Evolutionary conservation across 1,140 invertebrate species (phyloP).

Genomic region (Platyscapa corneri): DNA sequence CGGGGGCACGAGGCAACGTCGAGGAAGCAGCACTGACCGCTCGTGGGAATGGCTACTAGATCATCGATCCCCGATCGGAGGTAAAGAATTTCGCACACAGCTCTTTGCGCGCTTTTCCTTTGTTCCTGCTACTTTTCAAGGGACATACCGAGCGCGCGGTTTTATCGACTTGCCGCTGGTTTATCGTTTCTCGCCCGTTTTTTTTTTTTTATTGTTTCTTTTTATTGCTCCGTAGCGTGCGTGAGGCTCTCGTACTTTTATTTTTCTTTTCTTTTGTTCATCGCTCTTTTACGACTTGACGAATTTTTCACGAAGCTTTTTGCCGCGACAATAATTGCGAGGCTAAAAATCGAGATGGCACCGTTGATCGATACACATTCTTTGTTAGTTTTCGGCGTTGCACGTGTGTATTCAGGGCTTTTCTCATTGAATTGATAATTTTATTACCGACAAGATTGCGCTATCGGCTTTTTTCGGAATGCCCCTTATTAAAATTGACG

Average conservation of each 20-base stretch:
- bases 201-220: neutral
- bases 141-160: neutral
- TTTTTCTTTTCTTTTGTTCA: neutral
- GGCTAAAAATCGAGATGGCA: neutral
- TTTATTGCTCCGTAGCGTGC: neutral
- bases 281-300: slow-evolving; percentile 11
- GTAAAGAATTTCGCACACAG: neutral
- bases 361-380: neutral
- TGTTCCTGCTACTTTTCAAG: neutral
- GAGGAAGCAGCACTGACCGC: too few species aligned
- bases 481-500: neutral
- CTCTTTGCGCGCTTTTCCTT: neutral
- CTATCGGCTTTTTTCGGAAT: neutral
- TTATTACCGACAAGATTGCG: neutral
- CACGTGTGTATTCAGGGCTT: neutral
- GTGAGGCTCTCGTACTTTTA: neutral
- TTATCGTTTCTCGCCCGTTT: neutral
- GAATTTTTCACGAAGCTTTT: neutral
- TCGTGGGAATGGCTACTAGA: neutral
- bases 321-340: too few species aligned
- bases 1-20: neutral
- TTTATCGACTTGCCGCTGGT: neutral
- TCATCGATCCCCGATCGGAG: neutral
- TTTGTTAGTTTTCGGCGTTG: neutral
- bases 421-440: neutral